Conservation (phyloP, 2,888 invertebrate species). For the Pammene aurita region DNA sequence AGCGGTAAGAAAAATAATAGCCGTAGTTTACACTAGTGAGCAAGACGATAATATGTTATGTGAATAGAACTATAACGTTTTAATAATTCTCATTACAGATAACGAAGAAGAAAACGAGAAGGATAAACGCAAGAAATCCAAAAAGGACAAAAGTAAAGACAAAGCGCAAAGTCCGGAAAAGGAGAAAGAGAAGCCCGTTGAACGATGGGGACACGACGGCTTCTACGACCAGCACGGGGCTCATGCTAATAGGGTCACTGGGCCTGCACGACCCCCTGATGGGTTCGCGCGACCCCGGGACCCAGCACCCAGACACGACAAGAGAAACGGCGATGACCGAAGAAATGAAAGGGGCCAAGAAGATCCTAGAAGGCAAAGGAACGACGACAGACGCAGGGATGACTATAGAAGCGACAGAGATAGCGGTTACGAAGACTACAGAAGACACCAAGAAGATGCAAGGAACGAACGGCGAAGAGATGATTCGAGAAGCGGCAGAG, state of each 20-base stretch:
- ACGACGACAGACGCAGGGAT: slow-evolving; percentile 42
- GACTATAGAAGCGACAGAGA: slow-evolving; percentile 34
- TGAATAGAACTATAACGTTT: neutral
- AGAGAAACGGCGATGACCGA: slow-evolving; percentile 43
- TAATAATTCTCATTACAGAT: slow-evolving; percentile 53
- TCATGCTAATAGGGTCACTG: slow-evolving; percentile 63
- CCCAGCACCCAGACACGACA: slow-evolving; percentile 47
- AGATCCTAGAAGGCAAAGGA: slow-evolving; percentile 40
- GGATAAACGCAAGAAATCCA: slow-evolving; percentile 60
- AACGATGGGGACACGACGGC: slow-evolving; percentile 76
- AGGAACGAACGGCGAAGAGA: slow-evolving; percentile 29
- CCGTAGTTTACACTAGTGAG: no score
- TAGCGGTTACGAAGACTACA: slow-evolving; percentile 37
- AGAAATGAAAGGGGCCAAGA: slow-evolving; percentile 20
- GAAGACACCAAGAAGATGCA: slow-evolving; percentile 39
- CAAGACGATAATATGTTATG: no score
- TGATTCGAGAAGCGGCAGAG: slow-evolving; percentile 27
- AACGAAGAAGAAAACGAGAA: slow-evolving; percentile 56
- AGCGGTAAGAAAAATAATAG: no score
- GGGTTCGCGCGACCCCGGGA: slow-evolving; percentile 55
- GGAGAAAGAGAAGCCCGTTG: slow-evolving; percentile 52
- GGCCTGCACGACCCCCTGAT: slow-evolving; percentile 46
- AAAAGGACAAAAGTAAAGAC: slow-evolving; percentile 57
- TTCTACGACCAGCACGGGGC: slow-evolving; percentile 75
- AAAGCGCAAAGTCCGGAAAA: slow-evolving; percentile 54